These are phyloP conservation scores for Odontamblyopus rebecca DNA, from an alignment of 2,797 vertebrate genomes.

Conservation along the genomic window DNA sequence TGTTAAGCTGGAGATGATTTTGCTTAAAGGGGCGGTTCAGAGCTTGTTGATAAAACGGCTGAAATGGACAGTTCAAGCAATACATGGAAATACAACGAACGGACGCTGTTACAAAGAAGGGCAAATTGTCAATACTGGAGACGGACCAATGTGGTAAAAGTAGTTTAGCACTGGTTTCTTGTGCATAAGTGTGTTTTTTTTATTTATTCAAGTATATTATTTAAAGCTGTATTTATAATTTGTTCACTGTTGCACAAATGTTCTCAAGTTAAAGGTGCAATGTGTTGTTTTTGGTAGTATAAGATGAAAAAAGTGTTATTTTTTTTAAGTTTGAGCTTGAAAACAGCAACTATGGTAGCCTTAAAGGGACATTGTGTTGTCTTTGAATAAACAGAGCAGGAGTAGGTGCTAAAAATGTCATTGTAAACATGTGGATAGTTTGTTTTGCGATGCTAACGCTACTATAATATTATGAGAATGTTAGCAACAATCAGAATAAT, in stretches of 20 bases:
- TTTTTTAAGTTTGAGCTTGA: background rate
- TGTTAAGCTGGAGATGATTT: constrained; percentile 19
- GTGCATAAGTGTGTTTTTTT: constrained; percentile 34
- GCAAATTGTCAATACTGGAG: constrained; percentile 14
- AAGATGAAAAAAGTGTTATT: background rate
- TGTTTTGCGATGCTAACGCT: background rate
- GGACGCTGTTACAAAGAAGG: background rate
- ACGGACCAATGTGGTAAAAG: constrained; percentile 36
- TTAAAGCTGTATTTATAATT: constrained; percentile 48
- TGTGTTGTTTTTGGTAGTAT: background rate
- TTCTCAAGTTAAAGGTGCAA: background rate
- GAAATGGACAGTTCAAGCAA: constrained; percentile 30
- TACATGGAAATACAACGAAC: constrained; percentile 7
- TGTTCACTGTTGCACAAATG: constrained; percentile 44
- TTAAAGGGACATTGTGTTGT: background rate
- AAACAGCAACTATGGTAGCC: background rate
- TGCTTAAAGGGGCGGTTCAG: constrained; percentile 5
- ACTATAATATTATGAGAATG: background rate
- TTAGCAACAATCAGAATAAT: background rate
- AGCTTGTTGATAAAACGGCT: background rate
- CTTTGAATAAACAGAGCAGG: background rate
- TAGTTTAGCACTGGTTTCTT: constrained; percentile 31
- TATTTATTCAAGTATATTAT: constrained; percentile 55
- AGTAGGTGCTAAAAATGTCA: background rate
- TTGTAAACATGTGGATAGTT: background rate